These are phyloP conservation scores for Popillia japonica DNA, from an alignment of 1,140 invertebrate genomes.

Conservation along the genomic window DNA sequence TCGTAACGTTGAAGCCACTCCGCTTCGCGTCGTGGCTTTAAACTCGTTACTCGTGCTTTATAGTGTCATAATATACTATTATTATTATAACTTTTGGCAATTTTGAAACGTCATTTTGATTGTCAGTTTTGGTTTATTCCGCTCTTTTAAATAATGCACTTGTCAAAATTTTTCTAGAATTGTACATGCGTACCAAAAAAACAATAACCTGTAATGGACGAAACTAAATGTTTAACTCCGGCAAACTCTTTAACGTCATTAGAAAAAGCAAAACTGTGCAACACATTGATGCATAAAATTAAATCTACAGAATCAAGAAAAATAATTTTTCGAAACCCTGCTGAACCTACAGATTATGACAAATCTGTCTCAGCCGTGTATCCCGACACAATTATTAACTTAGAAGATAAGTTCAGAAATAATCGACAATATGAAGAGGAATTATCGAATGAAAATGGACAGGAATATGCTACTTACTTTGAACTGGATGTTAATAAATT, in stretches of 20 bases:
- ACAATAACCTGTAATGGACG: neutral
- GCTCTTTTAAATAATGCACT: too few species aligned
- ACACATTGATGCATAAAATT: conserved; percentile 20
- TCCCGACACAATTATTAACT: neutral
- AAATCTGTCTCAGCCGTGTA: neutral
- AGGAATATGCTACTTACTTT: neutral
- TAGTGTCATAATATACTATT: too few species aligned
- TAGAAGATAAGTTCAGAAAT: neutral
- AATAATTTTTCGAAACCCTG: neutral
- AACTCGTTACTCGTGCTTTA: too few species aligned
- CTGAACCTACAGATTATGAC: neutral
- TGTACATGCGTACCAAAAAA: too few species aligned
- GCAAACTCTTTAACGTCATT: conserved; percentile 28
- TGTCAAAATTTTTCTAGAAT: too few species aligned
- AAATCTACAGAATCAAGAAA: neutral
- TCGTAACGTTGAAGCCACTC: too few species aligned
- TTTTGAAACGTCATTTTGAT: too few species aligned
- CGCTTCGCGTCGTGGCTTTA: too few species aligned
- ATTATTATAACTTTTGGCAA: too few species aligned
- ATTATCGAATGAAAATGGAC: neutral
- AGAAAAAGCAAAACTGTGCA: conserved; percentile 34
- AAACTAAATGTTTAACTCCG: neutral
- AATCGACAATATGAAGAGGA: neutral
- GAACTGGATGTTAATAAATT: conserved; percentile 1
- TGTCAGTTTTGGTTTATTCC: too few species aligned